Base-by-base conservation (phyloP, 2,888 invertebrate species). In the Archaeoteleia sp. region DNA sequence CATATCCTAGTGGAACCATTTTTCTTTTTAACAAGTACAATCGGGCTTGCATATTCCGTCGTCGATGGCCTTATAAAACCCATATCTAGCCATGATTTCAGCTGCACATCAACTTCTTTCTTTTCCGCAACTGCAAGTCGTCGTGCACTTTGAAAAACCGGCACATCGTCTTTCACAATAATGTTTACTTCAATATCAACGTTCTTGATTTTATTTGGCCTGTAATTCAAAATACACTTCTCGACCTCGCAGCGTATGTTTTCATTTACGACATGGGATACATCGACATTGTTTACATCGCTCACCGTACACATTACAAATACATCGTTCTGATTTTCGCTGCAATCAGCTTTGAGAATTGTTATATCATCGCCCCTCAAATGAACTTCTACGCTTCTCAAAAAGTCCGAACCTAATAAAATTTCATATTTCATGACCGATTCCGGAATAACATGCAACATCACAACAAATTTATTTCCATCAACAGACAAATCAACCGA, bases 31-130 rank as follows among this genome's bases (percentile, higher is more conserved):
- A 78, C 74, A 8, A 82, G 37, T 1, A 81, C 76, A 1, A 80
- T 65, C 1, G 78, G 72, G 35, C 78, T 82, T 1, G 82, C 74
- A 51, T 78, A 84, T 7, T 81, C 79, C 0, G 82, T 82, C 10
- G 34, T 39, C 9, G 79, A 78, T 0, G 73, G 74, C 35, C 72
- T 67, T n/a, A 83, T 71, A 0, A 84, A 75, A 4, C 75, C 78
- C 2, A 78, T 68, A 1, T 70, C 15, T 8, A 81, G n/a, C 81
- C 82, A 83, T 8, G 65, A 37, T 0, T 72, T 48, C 15, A 84
- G 69, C 60, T 79, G 78, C 0, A 63, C 25, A 5, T 82, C 72
- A 0, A 84, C 76, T 27, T 65, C 65, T 8, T 69, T 23, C 12
- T 67, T 72, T 35, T 81, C 77, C 1, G 20, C 5, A 0, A 45